Evolutionary conservation across 2,113 vertebrate species (phyloP).

Genomic region (Lichenostomus cassidix): DNA sequence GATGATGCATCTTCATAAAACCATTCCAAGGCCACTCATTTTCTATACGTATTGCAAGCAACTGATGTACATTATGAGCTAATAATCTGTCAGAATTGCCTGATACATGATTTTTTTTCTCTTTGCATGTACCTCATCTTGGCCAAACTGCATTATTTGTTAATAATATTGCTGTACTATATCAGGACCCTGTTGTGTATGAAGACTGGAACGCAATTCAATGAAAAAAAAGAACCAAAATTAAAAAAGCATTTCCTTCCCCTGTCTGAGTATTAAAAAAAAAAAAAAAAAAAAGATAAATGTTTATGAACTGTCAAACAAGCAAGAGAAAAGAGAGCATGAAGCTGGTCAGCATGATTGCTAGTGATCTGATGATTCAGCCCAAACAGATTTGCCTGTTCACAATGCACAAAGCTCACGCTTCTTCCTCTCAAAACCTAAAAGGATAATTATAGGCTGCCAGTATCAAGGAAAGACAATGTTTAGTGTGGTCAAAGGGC

Average conservation of each 20-base stretch:
- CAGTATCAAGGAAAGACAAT: neutral
- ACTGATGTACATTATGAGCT: neutral
- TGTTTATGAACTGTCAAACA: neutral
- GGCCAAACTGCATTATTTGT: neutral
- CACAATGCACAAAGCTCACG: neutral
- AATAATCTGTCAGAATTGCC: neutral
- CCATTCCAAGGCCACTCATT: neutral
- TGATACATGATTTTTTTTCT: neutral
- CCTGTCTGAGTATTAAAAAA: neutral
- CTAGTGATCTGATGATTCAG: neutral
- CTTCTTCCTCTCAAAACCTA: neutral
- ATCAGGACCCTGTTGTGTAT: neutral
- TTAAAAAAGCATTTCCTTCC: neutral
- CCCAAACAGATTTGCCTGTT: neutral
- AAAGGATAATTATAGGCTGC: neutral
- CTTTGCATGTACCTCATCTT: neutral
- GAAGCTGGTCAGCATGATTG: neutral
- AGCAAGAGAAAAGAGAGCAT: neutral
- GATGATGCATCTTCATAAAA: neutral
- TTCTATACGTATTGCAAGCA: neutral
- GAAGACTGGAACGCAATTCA: neutral
- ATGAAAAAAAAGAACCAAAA: neutral
- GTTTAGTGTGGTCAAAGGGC: neutral
- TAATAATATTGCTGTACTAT: neutral
- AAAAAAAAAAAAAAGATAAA: neutral